Conservation (phyloP, 2,888 invertebrate species). For the Chalcosyrphus nemorum region DNA sequence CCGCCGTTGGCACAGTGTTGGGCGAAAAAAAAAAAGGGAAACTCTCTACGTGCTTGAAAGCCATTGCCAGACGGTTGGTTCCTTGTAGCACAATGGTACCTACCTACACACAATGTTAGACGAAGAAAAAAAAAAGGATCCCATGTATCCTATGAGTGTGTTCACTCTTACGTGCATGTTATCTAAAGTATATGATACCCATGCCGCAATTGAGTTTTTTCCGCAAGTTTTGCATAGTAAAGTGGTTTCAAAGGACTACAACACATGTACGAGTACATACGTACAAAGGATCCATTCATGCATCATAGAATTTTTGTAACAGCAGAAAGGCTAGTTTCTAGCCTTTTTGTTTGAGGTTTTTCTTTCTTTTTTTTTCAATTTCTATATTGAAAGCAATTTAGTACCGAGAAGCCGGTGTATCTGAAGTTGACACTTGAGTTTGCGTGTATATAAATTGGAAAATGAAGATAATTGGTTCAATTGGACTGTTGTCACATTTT, state of each 20-base stretch:
- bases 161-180: constrained; percentile 23
- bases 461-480: not conserved
- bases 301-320: not conserved
- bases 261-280: not conserved
- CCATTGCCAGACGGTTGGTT: not conserved
- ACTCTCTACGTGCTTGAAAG: not conserved
- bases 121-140: not conserved
- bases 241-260: not conserved
- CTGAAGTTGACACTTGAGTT: not conserved
- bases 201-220: constrained; percentile 17
- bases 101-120: not conserved
- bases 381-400: not conserved
- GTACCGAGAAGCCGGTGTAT: not conserved
- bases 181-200: constrained; percentile 11
- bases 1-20: not conserved
- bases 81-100: not conserved
- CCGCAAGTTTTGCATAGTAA: constrained; percentile 8
- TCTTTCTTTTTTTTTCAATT: not conserved
- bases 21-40: not conserved
- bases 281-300: not conserved
- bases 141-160: constrained; percentile 21
- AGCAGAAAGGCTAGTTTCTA: not conserved
- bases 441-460: not conserved
- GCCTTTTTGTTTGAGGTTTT: too few species aligned
- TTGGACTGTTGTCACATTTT: not conserved